These are phyloP conservation scores for Campoplex capitator DNA, from an alignment of 2,888 invertebrate species.

Conservation along the genomic window DNA sequence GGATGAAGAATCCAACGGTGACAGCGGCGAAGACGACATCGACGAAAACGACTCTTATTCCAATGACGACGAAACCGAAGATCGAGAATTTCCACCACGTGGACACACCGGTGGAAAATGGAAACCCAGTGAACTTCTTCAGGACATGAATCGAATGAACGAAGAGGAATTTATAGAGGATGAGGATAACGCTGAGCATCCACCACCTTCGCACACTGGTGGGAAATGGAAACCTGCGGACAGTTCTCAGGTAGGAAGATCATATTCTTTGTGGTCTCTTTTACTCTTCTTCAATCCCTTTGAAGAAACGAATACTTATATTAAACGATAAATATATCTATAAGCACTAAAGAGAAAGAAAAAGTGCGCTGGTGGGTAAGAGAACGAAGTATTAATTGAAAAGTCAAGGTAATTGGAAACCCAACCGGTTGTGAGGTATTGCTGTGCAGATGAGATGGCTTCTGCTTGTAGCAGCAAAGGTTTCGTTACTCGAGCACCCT, in stretches of 20 bases:
- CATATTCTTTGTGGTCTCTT: neutral
- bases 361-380: constrained; percentile 6
- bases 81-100: constrained; percentile 85
- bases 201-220: constrained; percentile 86
- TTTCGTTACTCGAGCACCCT: constrained; percentile 28
- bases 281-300: neutral
- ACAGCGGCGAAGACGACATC: constrained; percentile 81
- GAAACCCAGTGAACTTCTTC: constrained; percentile 87
- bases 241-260: constrained; percentile 69
- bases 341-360: neutral
- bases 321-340: neutral
- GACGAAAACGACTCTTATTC: constrained; percentile 87
- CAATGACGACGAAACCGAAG: constrained; percentile 83
- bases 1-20: constrained; percentile 80
- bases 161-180: constrained; percentile 80
- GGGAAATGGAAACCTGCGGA: constrained; percentile 88
- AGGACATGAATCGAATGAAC: constrained; percentile 81
- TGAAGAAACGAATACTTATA: neutral
- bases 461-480: constrained; percentile 27
- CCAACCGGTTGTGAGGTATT: constrained; percentile 48
- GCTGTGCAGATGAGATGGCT: constrained; percentile 48
- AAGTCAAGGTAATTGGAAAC: constrained; percentile 57
- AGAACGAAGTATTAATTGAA: constrained; percentile 56
- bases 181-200: constrained; percentile 80
- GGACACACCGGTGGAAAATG: constrained; percentile 90